These are phyloP conservation scores for Phlogophora meticulosa DNA, from an alignment of 2,888 invertebrate species.

Conservation along the genomic window DNA sequence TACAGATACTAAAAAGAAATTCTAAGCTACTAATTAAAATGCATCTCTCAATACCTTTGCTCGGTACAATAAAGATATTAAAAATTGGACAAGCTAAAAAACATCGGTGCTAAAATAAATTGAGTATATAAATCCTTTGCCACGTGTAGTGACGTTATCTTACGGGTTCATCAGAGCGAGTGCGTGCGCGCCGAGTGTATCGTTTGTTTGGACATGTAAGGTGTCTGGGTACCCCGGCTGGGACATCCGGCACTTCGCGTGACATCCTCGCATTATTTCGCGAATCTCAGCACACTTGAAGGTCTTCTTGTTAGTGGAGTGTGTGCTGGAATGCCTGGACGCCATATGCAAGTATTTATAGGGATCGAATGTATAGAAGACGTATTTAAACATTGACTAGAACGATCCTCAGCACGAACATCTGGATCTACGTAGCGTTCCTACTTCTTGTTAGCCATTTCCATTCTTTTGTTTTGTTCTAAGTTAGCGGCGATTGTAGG, in stretches of 20 bases:
- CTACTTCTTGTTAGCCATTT: background rate
- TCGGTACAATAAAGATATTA: background rate
- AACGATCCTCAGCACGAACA: background rate
- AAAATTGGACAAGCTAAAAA: constrained; percentile 3
- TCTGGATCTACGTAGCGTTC: background rate
- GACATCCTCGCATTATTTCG: constrained; percentile 64
- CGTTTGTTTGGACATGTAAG: constrained; percentile 56
- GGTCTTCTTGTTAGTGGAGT: constrained; percentile 59
- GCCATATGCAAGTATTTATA: constrained; percentile 36
- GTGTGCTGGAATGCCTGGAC: constrained; percentile 55
- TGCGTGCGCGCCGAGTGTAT: constrained; percentile 57
- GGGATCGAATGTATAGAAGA: background rate
- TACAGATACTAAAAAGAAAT: too few relatives aligned
- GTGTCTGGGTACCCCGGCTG: constrained; percentile 44
- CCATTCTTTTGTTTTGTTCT: background rate
- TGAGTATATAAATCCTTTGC: constrained; percentile 61
- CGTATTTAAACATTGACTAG: background rate
- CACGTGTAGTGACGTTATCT: constrained; percentile 64
- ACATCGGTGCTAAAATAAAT: constrained; percentile 58
- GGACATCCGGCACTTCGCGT: constrained; percentile 70
- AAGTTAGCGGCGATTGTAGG: background rate
- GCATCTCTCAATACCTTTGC: constrained; percentile 6
- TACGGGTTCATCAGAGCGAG: constrained; percentile 55
- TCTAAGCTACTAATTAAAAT: constrained; percentile 35
- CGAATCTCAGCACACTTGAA: constrained; percentile 52